Percentiles rank a stretch among this genome's conserved stretches.
These are phyloP conservation scores for Zygogramma bicolorata DNA, from an alignment of 2,888 invertebrate genomes.

Conservation along the genomic window DNA sequence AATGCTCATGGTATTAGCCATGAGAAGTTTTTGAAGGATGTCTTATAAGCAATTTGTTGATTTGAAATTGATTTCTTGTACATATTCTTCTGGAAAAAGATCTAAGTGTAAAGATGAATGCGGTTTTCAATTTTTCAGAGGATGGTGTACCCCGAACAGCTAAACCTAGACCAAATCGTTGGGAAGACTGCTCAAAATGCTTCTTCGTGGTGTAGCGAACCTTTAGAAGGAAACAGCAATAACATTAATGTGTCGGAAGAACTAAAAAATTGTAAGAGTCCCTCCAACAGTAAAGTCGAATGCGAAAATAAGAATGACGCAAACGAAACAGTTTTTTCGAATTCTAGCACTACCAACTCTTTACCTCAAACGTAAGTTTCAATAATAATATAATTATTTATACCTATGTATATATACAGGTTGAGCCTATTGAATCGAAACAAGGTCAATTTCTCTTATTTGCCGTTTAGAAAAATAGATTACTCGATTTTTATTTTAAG, in stretches of 20 bases:
- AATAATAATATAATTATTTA: no score
- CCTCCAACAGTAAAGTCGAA: constrained; percentile 8
- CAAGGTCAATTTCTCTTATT: no score
- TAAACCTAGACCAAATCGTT: constrained; percentile 61
- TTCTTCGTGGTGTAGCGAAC: constrained; percentile 63
- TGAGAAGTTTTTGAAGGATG: no score
- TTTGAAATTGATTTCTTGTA: no score
- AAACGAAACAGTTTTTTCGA: constrained; percentile 38
- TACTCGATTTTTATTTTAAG: no score
- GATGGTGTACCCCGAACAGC: constrained; percentile 66
- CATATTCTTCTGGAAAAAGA: no score
- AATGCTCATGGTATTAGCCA: no score
- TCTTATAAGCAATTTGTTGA: no score
- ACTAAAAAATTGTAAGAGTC: constrained; percentile 1
- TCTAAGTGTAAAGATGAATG: no score
- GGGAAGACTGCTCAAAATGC: constrained; percentile 52
- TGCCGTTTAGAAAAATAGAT: no score
- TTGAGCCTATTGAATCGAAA: no score
- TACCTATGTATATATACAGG: no score
- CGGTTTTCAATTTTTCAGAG: constrained; percentile 50
- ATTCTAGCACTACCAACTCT: constrained; percentile 26
- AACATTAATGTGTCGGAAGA: constrained; percentile 41
- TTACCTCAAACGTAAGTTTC: constrained; percentile 19
- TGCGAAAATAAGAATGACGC: constrained; percentile 11
- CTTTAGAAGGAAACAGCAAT: constrained; percentile 54